phyloP scores from a whole-genome alignment of 2,113 vertebrate species.

The Strix uralensis region DNA sequence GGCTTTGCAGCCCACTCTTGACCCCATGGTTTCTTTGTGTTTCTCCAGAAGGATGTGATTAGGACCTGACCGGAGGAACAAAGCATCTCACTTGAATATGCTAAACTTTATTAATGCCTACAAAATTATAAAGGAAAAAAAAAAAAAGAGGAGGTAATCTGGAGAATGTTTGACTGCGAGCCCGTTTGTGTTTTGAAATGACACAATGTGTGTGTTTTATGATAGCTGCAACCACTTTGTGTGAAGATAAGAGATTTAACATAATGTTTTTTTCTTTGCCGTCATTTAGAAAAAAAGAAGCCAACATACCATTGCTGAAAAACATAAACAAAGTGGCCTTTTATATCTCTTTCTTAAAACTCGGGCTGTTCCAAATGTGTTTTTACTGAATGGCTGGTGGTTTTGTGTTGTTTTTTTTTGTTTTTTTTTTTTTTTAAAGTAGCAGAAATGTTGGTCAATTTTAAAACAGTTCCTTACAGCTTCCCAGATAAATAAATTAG shows the following conservation, averaged over 20 bases:
- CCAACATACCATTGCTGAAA: slow-evolving; percentile 33
- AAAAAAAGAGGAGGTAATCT: slow-evolving; percentile 7
- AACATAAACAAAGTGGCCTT: slow-evolving; percentile 52
- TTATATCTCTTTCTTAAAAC: slow-evolving; percentile 40
- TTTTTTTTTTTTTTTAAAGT: not conserved
- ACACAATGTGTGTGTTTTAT: slow-evolving; percentile 63
- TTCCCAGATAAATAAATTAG: slow-evolving; percentile 61
- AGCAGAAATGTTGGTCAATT: slow-evolving; percentile 17
- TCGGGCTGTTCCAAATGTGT: not conserved
- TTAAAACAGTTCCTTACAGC: slow-evolving; percentile 36
- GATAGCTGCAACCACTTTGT: slow-evolving; percentile 47
- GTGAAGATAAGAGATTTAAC: slow-evolving; percentile 48
- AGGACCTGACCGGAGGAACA: not conserved
- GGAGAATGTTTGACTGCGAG: slow-evolving; percentile 31
- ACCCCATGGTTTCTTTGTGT: not conserved
- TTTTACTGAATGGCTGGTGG: slow-evolving; percentile 33
- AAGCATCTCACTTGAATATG: not conserved
- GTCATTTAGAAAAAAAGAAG: slow-evolving; percentile 8
- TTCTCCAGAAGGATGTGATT: not conserved
- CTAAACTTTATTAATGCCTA: not conserved
- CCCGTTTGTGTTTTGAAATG: slow-evolving; percentile 52
- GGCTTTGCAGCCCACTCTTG: not conserved
- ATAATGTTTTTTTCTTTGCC: not conserved
- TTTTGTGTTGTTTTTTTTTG: not conserved
- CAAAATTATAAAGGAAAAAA: not conserved